phyloP scores from a whole-genome alignment of 1,140 invertebrate species.

The Philaenus spumarius region DNA sequence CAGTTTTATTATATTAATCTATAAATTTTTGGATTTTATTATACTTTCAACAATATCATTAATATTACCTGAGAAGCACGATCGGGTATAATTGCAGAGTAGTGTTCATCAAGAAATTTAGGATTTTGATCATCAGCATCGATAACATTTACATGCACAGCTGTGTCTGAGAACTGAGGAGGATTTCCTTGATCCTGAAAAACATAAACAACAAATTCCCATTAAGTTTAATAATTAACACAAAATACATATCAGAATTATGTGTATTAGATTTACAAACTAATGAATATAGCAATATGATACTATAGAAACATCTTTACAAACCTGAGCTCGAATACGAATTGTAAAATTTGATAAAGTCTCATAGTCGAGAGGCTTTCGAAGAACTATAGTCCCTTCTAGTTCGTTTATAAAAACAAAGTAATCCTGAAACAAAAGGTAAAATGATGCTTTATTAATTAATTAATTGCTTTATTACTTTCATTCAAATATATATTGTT shows the following conservation, averaged over 20 bases:
- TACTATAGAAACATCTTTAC: not conserved
- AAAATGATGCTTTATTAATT: too few relatives aligned
- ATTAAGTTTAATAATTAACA: not conserved
- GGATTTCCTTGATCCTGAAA: slow-evolving; percentile 72
- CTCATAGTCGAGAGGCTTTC: slow-evolving; percentile 79
- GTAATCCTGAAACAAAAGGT: slow-evolving; percentile 53
- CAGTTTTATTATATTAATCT: not conserved
- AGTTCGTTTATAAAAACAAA: slow-evolving; percentile 77
- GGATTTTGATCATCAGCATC: slow-evolving; percentile 94
- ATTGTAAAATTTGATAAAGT: slow-evolving; percentile 72
- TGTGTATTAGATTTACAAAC: not conserved
- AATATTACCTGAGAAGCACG: slow-evolving; percentile 47
- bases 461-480: too few relatives aligned
- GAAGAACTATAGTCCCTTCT: slow-evolving; percentile 76
- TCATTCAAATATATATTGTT: too few relatives aligned
- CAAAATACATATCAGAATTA: not conserved
- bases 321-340: slow-evolving; percentile 61
- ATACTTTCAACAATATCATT: too few relatives aligned
- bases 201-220: too few relatives aligned
- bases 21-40: not conserved
- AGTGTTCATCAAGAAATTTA: slow-evolving; percentile 65
- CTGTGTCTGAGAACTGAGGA: slow-evolving; percentile 63
- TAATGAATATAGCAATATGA: too few relatives aligned
- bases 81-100: slow-evolving; percentile 61
- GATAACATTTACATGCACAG: slow-evolving; percentile 68